Conservation (phyloP, 2,888 invertebrate genomes). For the Cryptus armator region DNA sequence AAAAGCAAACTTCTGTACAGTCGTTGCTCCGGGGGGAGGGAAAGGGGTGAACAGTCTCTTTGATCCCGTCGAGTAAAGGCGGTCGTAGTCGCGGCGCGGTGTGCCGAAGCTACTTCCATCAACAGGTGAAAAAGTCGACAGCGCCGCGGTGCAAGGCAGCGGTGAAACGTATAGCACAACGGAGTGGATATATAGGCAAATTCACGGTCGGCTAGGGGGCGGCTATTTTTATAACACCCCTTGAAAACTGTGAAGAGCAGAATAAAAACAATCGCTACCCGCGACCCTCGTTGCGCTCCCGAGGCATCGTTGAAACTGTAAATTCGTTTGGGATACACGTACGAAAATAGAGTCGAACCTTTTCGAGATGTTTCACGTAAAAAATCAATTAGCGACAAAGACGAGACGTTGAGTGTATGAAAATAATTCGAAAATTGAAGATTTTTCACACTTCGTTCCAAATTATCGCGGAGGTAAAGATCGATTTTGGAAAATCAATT, state of each 20-base stretch:
- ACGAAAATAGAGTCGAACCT: too few species aligned
- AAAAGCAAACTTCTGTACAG: slow-evolving; percentile 16
- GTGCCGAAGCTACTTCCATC: slow-evolving; percentile 72
- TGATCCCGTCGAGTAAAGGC: slow-evolving; percentile 28
- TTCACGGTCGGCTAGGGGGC: slow-evolving; percentile 50
- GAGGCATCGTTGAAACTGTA: not conserved
- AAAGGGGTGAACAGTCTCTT: slow-evolving; percentile 43
- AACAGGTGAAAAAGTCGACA: slow-evolving; percentile 81
- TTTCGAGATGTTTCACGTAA: not conserved
- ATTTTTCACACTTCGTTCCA: not conserved
- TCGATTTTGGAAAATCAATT: not conserved
- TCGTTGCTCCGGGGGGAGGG: not conserved
- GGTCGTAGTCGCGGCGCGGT: slow-evolving; percentile 7
- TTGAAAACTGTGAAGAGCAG: not conserved
- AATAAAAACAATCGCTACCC: slow-evolving; percentile 21
- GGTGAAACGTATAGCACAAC: slow-evolving; percentile 35
- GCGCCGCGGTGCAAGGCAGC: slow-evolving; percentile 53
- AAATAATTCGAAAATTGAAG: too few species aligned
- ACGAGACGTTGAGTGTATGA: too few species aligned
- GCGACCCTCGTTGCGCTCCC: not conserved
- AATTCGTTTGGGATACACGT: not conserved
- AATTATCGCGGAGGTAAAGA: not conserved
- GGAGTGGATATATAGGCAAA: slow-evolving; percentile 61
- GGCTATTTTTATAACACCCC: slow-evolving; percentile 68
- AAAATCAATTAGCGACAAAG: not conserved